phyloP scores from a whole-genome alignment of 2,888 invertebrate genomes.

The Melanargia galathea region DNA sequence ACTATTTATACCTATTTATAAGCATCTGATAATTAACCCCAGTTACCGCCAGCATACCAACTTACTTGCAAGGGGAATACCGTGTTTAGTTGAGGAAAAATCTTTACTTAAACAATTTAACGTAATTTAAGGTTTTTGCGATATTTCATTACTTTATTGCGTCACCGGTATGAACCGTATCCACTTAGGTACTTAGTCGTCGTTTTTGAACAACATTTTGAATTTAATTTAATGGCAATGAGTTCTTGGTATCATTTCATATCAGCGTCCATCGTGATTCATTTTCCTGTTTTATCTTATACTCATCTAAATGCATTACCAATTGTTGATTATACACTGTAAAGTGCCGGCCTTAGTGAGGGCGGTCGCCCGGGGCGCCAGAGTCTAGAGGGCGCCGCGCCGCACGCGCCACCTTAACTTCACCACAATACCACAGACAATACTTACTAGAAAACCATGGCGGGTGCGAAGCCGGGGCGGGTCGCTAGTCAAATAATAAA shows the following conservation, averaged over 20 bases:
- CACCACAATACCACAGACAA: too few relatives aligned
- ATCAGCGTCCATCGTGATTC: background rate
- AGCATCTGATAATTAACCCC: background rate
- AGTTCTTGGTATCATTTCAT: background rate
- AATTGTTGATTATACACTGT: too few relatives aligned
- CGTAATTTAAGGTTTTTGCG: background rate
- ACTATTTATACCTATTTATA: too few relatives aligned
- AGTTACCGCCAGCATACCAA: background rate
- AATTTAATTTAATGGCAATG: background rate
- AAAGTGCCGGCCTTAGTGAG: too few relatives aligned
- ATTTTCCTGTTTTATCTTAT: too few relatives aligned
- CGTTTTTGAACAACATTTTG: background rate
- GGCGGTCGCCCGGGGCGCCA: too few relatives aligned
- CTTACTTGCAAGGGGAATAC: slow-evolving; percentile 24
- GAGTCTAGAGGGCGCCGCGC: too few relatives aligned
- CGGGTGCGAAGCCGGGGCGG: too few relatives aligned
- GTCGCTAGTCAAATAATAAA: too few relatives aligned
- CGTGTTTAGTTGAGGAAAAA: slow-evolving; percentile 29
- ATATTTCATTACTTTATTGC: slow-evolving; percentile 10
- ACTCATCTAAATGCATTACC: too few relatives aligned
- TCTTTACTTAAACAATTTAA: background rate
- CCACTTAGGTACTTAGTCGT: slow-evolving; percentile 28
- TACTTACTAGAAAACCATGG: too few relatives aligned
- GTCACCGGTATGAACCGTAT: slow-evolving; percentile 19
- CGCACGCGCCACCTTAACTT: too few relatives aligned